A percentile compares a stretch with the other conserved stretches of the same genome.
Evolutionary conservation across 1,140 invertebrate genomes (phyloP).

Genomic region (Drosophila kepulauana): DNA sequence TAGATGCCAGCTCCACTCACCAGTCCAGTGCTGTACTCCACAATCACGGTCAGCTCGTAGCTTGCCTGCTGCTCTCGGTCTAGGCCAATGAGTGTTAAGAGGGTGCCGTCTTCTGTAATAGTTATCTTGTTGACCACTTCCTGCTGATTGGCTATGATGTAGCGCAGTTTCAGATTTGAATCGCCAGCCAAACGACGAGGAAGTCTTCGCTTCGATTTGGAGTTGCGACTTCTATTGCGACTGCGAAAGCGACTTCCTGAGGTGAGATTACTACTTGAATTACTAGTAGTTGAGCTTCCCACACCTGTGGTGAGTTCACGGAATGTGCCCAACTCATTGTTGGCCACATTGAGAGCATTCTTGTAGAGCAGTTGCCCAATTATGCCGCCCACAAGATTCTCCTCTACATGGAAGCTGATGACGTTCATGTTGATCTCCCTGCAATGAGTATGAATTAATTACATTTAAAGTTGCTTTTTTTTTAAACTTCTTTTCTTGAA

Average conservation of each 20-base stretch:
- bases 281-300: background rate
- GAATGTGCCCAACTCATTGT: conserved; percentile 74
- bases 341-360: conserved; percentile 85
- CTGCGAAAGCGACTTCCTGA: conserved; percentile 69
- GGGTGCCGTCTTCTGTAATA: conserved; percentile 91
- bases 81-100: conserved; percentile 90
- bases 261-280: conserved; percentile 50
- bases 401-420: conserved; percentile 91
- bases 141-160: conserved; percentile 92
- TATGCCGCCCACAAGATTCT: conserved; percentile 91
- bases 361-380: conserved; percentile 90
- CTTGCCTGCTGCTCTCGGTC: conserved; percentile 91
- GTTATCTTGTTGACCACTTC: conserved; percentile 91
- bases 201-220: conserved; percentile 57
- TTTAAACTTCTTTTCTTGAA: background rate
- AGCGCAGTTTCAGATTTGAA: conserved; percentile 86
- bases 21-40: conserved; percentile 89
- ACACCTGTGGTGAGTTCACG: conserved; percentile 48
- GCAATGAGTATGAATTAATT: conserved; percentile 36
- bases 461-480: background rate
- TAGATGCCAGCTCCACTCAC: conserved; percentile 90
- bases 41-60: conserved; percentile 92
- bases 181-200: conserved; percentile 63
- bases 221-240: conserved; percentile 59
- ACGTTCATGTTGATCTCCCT: conserved; percentile 88